Evolutionary conservation across 2,888 invertebrate genomes (phyloP), one percentile per base, ranked within the genome.

Genomic region (Chaitophorus viminalis): DNA sequence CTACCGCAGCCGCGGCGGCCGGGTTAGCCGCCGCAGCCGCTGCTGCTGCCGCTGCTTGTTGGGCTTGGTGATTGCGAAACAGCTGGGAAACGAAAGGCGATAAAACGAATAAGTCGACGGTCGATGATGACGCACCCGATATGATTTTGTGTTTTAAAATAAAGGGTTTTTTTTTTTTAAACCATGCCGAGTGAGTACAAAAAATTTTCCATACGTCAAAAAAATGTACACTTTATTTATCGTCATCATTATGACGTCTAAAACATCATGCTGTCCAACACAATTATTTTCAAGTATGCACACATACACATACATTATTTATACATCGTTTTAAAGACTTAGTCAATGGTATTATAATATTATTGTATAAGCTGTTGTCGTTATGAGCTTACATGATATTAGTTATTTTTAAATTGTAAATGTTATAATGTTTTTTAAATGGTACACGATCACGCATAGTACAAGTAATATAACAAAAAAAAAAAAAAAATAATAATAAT

Each of bases 41-140:
- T 93, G 91, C 95, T 93, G 91, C 95, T 14, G 92, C 91, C 36
- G 92, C 91, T 36, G 89, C 89, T 3, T 88, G 88, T 90, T 92
- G 94, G 91, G 87, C 87, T 46, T 95, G 96, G 92, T 97, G 97
- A 92, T 96, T 96, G 91, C 97, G 95, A 93, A 97, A 96, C 91
- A 97, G 92, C 95, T 96, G 96, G 97, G 97, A 93, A 46, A 94
- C 94, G 91, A 89, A 90, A 89, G 90, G 89, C 90, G 68, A 25
- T 33, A 70, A 83, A 75, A 39, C 60, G 84, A 68, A 85, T 85
- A 31, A 85, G 65, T 31, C 9, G 75, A 60, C 33, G 33, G 8
- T 72, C 21, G 33, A 33, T 21, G 18, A 72, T 18, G 31, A 74
- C 36, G 25, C 5, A 25, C 60, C 21, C 25, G 25, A 0, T 36